Conservation (phyloP, 35 echinoderm and acorn worm genomes). For the Strongylocentrotus purpuratus region DNA sequence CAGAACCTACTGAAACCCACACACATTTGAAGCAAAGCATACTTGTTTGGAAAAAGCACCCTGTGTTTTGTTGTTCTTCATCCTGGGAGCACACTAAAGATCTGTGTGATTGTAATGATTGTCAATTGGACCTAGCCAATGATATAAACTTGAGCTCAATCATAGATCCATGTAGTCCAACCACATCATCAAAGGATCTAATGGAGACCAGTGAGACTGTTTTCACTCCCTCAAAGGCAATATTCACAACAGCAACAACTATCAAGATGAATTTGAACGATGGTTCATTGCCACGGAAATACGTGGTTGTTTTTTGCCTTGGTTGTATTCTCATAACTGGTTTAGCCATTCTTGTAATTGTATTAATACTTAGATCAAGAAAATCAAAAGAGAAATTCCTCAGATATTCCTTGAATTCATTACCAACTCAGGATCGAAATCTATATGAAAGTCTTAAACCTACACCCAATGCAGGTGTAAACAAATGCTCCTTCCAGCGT, state of each 20-base stretch:
- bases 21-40: neutral
- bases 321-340: too few species aligned
- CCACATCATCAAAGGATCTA: neutral
- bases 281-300: too few species aligned
- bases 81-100: neutral
- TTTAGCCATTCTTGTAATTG: too few species aligned
- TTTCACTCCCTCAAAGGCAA: neutral
- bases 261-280: too few species aligned
- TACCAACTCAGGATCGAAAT: too few species aligned
- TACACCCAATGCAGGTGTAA: too few species aligned
- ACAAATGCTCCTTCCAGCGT: too few species aligned
- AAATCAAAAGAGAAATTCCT: too few species aligned
- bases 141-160: neutral
- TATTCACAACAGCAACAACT: neutral
- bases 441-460: too few species aligned
- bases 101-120: neutral
- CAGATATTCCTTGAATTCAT: too few species aligned
- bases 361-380: too few species aligned
- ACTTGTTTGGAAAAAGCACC: neutral
- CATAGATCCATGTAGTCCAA: neutral
- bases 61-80: neutral
- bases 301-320: too few species aligned
- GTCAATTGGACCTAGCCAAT: neutral
- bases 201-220: neutral
- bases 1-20: neutral